A percentile compares a stretch with the other conserved stretches of the same genome.
These are phyloP conservation scores for Tyrannus savana DNA, from an alignment of 2,113 vertebrate genomes.

Conservation along the genomic window DNA sequence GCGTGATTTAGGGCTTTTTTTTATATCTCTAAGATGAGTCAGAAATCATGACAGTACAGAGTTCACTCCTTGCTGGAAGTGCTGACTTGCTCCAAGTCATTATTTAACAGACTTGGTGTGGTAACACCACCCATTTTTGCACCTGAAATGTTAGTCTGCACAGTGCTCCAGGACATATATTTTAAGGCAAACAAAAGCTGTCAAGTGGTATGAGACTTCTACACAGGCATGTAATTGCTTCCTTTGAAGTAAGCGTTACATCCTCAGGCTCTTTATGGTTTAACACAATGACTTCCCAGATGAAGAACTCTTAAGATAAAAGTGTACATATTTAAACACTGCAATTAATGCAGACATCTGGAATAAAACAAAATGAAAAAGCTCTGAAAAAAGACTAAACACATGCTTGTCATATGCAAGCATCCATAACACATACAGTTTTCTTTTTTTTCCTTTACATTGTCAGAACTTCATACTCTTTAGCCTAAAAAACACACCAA, in stretches of 20 bases:
- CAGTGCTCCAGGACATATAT: conserved; percentile 20
- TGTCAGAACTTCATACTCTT: neutral
- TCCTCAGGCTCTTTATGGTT: conserved; percentile 23
- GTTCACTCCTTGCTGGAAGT: neutral
- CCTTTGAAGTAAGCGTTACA: conserved; percentile 30
- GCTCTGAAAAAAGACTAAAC: neutral
- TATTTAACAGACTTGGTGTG: conserved; percentile 8
- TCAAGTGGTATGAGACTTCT: conserved; percentile 25
- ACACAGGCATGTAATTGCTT: conserved; percentile 24
- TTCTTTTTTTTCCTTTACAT: neutral
- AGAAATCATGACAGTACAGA: neutral
- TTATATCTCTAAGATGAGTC: neutral
- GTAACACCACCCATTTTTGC: conserved; percentile 20
- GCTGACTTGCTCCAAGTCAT: conserved; percentile 29
- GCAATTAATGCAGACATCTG: conserved; percentile 10
- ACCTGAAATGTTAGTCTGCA: conserved; percentile 23
- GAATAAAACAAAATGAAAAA: conserved; percentile 24
- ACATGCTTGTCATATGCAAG: neutral
- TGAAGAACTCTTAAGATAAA: conserved; percentile 1
- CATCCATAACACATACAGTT: neutral
- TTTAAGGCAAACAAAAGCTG: conserved; percentile 54
- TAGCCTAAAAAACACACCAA: neutral
- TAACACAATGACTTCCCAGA: conserved; percentile 14
- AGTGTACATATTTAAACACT: conserved; percentile 5
- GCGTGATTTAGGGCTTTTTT: neutral